phyloP scores from a whole-genome alignment of 2,888 invertebrate genomes.

The Criorhina ranunculi region DNA sequence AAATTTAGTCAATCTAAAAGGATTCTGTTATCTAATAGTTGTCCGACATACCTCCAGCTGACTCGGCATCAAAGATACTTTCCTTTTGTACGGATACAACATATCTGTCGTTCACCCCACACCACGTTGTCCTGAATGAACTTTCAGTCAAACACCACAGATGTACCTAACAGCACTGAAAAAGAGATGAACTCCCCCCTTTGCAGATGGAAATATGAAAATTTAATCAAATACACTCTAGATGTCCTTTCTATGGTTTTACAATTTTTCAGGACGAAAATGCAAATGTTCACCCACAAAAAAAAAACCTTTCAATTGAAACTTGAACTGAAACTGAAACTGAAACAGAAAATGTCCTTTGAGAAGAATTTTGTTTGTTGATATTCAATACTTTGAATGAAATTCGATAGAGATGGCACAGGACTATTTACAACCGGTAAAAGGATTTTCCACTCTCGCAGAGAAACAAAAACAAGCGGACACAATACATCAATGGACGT shows the following conservation, averaged over 20 bases:
- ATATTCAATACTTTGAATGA: slow-evolving; percentile 38
- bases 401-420: slow-evolving; percentile 30
- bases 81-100: not conserved
- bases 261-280: not conserved
- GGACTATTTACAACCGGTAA: slow-evolving; percentile 12
- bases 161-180: not conserved
- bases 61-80: slow-evolving; percentile 8
- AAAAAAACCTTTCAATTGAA: slow-evolving; percentile 19
- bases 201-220: slow-evolving; percentile 56
- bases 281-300: not conserved
- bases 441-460: slow-evolving; percentile 24
- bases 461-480: slow-evolving; percentile 10
- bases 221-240: slow-evolving; percentile 52
- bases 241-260: not conserved
- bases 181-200: not conserved
- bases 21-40: slow-evolving; percentile 24
- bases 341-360: too few species aligned
- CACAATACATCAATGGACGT: slow-evolving; percentile 49
- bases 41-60: slow-evolving; percentile 1
- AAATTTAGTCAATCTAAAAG: slow-evolving; percentile 36
- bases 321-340: too few species aligned
- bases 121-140: not conserved
- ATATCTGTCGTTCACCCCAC: not conserved
- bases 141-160: not conserved
- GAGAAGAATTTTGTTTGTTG: slow-evolving; percentile 2